Evolutionary conservation across 2,113 vertebrate genomes (phyloP), one percentile per base, ranked within the genome.

Genomic region (Aspiorhynchus laticeps): DNA sequence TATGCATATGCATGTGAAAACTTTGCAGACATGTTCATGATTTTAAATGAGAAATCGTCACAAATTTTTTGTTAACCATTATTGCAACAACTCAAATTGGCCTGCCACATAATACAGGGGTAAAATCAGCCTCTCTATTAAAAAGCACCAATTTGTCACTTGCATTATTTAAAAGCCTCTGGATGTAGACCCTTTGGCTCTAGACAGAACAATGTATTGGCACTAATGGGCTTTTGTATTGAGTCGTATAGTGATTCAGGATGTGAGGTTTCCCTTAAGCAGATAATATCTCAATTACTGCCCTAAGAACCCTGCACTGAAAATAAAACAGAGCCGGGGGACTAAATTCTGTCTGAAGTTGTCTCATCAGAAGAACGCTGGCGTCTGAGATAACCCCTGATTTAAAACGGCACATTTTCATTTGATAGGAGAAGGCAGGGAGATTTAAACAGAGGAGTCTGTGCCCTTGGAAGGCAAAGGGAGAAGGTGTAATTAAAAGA

Each of bases 401-500:
- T 81, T 87, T 84, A 73, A 88, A 63, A 83, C 33, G 3, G 61
- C 17, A 31, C 41, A 85, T 73, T 67, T 26, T 14, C 9, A 61
- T 82, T 80, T 7, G 63, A 83, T 24, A 61, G 83, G 75, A 78
- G 77, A 51, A 26, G 24, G 36, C 86, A 56, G 31, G 24, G 71
- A 53, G 88, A 83, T 28, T 83, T 79, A 59, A 51, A 24, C 73
- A 91, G 91, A 85, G 92, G 91, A 93, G 92, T 93, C 93, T 87
- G 88, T 86, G 88, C 93, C 91, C 89, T 91, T 8, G 92, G 89
- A 93, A 89, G 86, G 93, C 89, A 94, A 94, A 90, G 89, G 91
- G 93, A 93, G 92, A 93, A 91, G 91, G 90, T 93, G 91, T 95
- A 94, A 95, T 95, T 95, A 94, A 94, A 94, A 93, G 91, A 87